These are phyloP conservation scores for Leptopilina syphax DNA, from an alignment of 2,888 invertebrate genomes.

Conservation along the genomic window DNA sequence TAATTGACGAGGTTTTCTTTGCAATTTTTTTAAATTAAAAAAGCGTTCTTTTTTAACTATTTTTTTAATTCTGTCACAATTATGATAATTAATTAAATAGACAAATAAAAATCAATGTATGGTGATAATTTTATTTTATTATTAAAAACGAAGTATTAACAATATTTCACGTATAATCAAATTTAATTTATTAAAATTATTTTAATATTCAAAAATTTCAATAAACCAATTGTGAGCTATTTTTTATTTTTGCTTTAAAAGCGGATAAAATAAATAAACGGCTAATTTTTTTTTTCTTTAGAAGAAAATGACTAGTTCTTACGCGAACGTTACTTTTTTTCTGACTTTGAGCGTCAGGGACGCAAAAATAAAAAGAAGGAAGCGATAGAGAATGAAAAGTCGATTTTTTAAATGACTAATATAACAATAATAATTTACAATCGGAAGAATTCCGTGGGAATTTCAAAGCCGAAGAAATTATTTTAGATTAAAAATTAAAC, in stretches of 20 bases:
- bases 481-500: conserved; percentile 17
- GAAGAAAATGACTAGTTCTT: conserved; percentile 25
- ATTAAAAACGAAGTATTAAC: too few relatives aligned
- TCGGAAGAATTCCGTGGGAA: conserved; percentile 17
- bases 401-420: conserved; percentile 25
- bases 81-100: not conserved
- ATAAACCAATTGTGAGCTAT: too few relatives aligned
- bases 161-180: too few relatives aligned
- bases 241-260: not conserved
- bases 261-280: not conserved
- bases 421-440: conserved; percentile 32
- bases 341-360: conserved; percentile 11
- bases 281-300: not conserved
- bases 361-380: conserved; percentile 25
- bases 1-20: too few relatives aligned
- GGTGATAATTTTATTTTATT: too few relatives aligned
- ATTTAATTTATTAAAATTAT: too few relatives aligned
- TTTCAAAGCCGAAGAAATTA: conserved; percentile 8
- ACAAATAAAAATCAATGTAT: not conserved
- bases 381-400: conserved; percentile 35
- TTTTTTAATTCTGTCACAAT: not conserved
- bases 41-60: too few relatives aligned
- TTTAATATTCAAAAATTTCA: too few relatives aligned
- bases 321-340: conserved; percentile 37
- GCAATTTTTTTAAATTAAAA: too few relatives aligned